Evolutionary conservation across 1,140 invertebrate species (phyloP).

Genomic region (Zaprionus ornatus): DNA sequence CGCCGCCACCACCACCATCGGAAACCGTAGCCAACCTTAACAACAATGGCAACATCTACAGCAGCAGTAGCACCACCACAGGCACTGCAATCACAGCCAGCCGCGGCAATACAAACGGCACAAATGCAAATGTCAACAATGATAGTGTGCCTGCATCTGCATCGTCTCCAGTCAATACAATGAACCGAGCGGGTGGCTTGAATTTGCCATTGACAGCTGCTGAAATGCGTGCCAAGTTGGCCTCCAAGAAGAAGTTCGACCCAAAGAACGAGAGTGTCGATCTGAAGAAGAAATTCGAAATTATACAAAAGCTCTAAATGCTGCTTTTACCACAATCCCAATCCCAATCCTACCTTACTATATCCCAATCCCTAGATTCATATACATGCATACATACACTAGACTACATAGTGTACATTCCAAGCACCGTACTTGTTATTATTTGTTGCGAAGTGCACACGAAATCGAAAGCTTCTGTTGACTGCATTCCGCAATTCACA

Average conservation of each 20-base stretch:
- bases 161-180: slow-evolving; percentile 44
- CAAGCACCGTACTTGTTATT: slow-evolving; percentile 64
- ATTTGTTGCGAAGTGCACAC: slow-evolving; percentile 39
- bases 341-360: too few species aligned
- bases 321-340: background rate
- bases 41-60: slow-evolving; percentile 78
- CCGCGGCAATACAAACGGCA: slow-evolving; percentile 39
- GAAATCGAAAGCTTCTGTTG: slow-evolving; percentile 14
- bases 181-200: slow-evolving; percentile 83
- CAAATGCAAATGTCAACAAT: slow-evolving; percentile 48
- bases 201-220: slow-evolving; percentile 94
- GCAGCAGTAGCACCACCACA: slow-evolving; percentile 37
- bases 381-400: slow-evolving; percentile 17
- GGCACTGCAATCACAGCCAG: slow-evolving; percentile 20
- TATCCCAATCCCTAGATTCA: background rate
- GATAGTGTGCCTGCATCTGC: slow-evolving; percentile 52
- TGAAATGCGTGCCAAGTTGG: slow-evolving; percentile 93
- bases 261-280: slow-evolving; percentile 95
- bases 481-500: slow-evolving; percentile 12
- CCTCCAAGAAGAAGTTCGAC: slow-evolving; percentile 93
- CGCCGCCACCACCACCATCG: slow-evolving; percentile 62
- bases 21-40: slow-evolving; percentile 62
- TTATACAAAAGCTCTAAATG: slow-evolving; percentile 93
- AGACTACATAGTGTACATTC: slow-evolving; percentile 9
- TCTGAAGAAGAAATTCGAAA: slow-evolving; percentile 95